phyloP scores from a whole-genome alignment of 2,888 invertebrate species.

The Drosophila aldrichi region DNA sequence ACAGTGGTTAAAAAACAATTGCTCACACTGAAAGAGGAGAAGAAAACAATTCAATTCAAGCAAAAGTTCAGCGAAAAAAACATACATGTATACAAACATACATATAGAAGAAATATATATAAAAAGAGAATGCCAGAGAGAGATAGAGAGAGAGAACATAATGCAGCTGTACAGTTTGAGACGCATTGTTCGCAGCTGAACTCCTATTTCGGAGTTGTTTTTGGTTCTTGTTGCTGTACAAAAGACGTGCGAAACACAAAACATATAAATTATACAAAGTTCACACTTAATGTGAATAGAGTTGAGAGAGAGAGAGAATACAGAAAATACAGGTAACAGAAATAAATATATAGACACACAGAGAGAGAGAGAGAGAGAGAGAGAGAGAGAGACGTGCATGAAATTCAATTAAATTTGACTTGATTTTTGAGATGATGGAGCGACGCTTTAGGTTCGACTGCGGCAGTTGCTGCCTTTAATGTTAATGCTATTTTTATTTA shows the following conservation, averaged over 20 bases:
- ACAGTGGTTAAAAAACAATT: constrained; percentile 18
- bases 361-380: constrained; percentile 1
- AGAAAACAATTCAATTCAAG: constrained; percentile 11
- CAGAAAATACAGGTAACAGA: constrained; percentile 4
- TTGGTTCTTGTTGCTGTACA: constrained; percentile 50
- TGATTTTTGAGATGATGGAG: constrained; percentile 69
- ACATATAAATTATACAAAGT: constrained; percentile 47
- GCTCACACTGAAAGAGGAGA: background rate
- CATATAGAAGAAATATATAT: constrained; percentile 10
- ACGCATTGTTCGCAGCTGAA: constrained; percentile 24
- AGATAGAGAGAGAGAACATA: background rate
- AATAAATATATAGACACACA: constrained; percentile 18
- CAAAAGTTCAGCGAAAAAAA: constrained; percentile 17
- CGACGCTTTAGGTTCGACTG: constrained; percentile 61
- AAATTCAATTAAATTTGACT: constrained; percentile 77
- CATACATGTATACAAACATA: constrained; percentile 7
- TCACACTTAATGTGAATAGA: constrained; percentile 36
- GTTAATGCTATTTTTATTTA: constrained; percentile 53
- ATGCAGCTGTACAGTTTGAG: constrained; percentile 50
- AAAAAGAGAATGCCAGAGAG: background rate
- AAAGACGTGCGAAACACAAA: constrained; percentile 64
- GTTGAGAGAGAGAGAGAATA: constrained; percentile 22
- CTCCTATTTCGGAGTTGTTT: constrained; percentile 30
- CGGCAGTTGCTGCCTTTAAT: constrained; percentile 77
- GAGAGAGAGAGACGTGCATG: constrained; percentile 74